phyloP scores from a whole-genome alignment of 2,113 vertebrate genomes.

The Dipodomys spectabilis region DNA sequence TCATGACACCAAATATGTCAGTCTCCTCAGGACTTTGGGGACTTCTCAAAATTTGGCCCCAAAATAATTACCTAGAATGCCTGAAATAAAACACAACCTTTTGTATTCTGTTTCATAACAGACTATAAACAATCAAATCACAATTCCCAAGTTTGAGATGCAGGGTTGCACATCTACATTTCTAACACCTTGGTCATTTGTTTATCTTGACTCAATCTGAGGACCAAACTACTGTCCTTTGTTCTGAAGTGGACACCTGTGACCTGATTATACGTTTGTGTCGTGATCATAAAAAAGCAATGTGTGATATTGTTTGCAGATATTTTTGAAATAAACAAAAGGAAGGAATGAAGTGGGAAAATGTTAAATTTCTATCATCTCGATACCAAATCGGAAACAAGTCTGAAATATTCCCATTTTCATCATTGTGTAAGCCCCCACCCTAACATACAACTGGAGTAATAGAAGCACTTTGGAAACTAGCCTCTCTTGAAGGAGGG shows the following conservation, averaged over 20 bases:
- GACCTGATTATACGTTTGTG: neutral
- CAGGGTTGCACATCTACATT: neutral
- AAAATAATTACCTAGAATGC: neutral
- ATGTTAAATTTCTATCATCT: neutral
- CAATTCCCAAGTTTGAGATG: no score
- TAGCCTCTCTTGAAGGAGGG: neutral
- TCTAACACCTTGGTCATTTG: neutral
- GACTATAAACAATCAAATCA: neutral
- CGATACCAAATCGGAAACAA: neutral
- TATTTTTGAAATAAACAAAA: neutral
- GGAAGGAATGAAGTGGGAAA: neutral
- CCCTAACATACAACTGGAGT: neutral
- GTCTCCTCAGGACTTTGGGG: neutral
- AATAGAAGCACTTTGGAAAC: neutral
- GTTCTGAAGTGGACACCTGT: neutral
- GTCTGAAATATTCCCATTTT: neutral
- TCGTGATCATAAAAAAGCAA: neutral
- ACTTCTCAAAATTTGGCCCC: neutral
- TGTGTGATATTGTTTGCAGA: neutral
- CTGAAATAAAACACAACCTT: neutral
- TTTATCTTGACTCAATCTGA: neutral
- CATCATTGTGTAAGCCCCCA: no score
- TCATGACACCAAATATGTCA: rapidly evolving
- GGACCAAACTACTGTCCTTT: neutral
- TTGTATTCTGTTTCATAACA: neutral